These are phyloP conservation scores for Protobothrops mucrosquamatus DNA, from an alignment of 2,113 vertebrate genomes.

Conservation along the genomic window DNA sequence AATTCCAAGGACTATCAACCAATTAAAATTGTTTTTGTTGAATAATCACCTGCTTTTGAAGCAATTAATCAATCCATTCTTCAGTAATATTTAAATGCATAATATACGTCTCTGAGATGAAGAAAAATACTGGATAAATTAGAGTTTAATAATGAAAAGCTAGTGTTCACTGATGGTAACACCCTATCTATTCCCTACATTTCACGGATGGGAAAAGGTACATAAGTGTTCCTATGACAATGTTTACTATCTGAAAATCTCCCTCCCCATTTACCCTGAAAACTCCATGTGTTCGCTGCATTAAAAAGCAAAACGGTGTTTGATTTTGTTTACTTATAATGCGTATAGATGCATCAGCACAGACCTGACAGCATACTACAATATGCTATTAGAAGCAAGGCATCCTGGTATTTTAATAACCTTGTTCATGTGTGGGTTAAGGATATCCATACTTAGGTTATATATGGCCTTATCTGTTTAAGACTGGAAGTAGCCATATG, in stretches of 20 bases:
- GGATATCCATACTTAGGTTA: neutral
- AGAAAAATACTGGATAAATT: neutral
- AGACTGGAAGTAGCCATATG: neutral
- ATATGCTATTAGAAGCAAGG: neutral
- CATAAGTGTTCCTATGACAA: neutral
- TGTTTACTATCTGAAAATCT: neutral
- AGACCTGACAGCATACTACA: neutral
- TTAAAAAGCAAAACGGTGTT: neutral
- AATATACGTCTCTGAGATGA: neutral
- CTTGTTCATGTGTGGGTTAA: neutral
- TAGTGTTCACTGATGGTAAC: neutral
- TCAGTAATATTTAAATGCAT: neutral
- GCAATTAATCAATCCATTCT: neutral
- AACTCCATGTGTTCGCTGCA: neutral
- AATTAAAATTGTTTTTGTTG: constrained; percentile 19
- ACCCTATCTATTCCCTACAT: neutral
- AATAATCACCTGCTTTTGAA: constrained; percentile 1
- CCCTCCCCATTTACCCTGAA: neutral
- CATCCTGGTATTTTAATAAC: neutral
- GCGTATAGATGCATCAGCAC: neutral
- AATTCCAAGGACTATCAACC: neutral
- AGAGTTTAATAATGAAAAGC: neutral
- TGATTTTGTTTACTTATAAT: neutral
- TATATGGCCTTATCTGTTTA: neutral
- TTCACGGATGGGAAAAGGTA: neutral